Percentiles rank a stretch among this genome's conserved stretches.
Conservation (phyloP, 2,113 vertebrate species). For the Myanophis thanlyinensis region DNA sequence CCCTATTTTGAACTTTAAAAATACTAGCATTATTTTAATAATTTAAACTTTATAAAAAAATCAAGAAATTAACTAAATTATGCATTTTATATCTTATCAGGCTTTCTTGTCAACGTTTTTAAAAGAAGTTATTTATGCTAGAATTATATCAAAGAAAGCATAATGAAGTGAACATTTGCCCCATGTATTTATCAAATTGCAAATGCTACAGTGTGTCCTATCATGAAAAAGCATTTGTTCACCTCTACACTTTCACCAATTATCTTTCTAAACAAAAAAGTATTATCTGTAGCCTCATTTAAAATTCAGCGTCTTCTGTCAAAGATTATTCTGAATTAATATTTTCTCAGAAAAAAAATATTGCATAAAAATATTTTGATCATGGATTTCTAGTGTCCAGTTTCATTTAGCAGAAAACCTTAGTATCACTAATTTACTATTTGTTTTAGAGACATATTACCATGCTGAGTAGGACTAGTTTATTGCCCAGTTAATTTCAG, state of each 20-base stretch:
- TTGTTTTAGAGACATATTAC: background rate
- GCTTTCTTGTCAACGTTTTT: background rate
- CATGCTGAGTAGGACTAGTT: background rate
- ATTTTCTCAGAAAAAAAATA: background rate
- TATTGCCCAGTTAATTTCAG: background rate
- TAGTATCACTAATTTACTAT: background rate
- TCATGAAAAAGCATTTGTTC: background rate
- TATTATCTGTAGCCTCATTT: background rate
- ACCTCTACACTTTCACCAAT: background rate
- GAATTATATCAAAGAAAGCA: background rate
- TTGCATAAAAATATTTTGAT: background rate
- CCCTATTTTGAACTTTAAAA: background rate
- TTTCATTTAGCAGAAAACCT: background rate
- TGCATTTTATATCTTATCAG: background rate
- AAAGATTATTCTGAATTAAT: background rate
- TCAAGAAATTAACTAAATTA: background rate
- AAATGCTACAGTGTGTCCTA: background rate
- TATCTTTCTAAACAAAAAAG: background rate
- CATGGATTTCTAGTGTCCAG: background rate
- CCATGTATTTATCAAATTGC: background rate
- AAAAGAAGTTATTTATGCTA: background rate
- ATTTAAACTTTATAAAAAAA: background rate
- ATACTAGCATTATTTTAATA: background rate
- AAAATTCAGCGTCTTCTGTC: background rate
- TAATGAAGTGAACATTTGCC: background rate